Evolutionary conservation across 2,797 vertebrate species (phyloP), one percentile per base, ranked within the genome.

Genomic region (Neomorphus geoffroyi): DNA sequence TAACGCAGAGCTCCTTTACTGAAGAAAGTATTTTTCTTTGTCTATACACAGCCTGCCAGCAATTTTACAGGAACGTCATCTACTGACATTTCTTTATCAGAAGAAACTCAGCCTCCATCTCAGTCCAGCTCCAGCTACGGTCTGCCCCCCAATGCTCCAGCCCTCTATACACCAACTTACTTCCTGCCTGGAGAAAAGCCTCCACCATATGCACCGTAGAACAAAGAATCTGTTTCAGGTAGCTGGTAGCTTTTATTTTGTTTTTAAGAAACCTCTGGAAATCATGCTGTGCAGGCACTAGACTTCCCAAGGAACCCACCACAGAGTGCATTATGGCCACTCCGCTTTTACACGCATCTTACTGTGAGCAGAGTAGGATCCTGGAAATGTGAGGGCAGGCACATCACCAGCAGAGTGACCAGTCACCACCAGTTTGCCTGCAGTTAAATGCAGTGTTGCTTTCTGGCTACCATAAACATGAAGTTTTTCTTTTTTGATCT

Each of bases 161-260:
- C 97, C 7, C 97, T 98, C 85, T 98, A 98, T 11, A 95, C 98
- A 54, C 97, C 98, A 2, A 86, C 98, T 53, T 98, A 97, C 89
- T 97, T 98, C 86, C 84, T 97, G 95, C 97, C 98, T 19, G 99
- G 98, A 62, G 99, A 99, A 97, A 99, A 99, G 88, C 99, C 99
- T 39, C 99, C 99, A 21, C 98, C 99, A 1, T 99, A 99, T 3
- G 98, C 98, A 71, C 99, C 98, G 46, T 99, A 99, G 96, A 71
- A 18, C 18, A n/a, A 58, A 56, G 13, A 54, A 37, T 75, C 77
- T 50, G 33, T 74, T 90, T 91, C 26, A 87, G 45, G 58, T 46
- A 93, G 93, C 50, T 88, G 24, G 11, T 58, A 72, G 51, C 56
- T 80, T 48, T 66, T 74, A 16, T 26, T 94, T 79, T 64, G 14